Base-by-base conservation (phyloP, 1,140 invertebrate species). In the Yoshiicerus persimilis region DNA sequence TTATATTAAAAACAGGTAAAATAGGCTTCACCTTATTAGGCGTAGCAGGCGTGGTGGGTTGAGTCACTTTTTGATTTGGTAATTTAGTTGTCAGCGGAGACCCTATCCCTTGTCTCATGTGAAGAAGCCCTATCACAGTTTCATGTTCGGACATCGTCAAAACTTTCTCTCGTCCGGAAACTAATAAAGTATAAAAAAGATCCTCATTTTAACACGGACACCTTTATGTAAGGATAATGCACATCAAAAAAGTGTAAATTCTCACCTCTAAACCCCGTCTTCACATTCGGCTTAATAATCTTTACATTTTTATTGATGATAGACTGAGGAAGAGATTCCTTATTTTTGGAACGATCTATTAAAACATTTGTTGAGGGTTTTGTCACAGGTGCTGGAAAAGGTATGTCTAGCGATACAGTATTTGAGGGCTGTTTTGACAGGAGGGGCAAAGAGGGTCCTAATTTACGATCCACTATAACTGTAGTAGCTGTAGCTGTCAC, bases 71-170 rank as follows among this genome's bases (percentile, higher is more conserved):
- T 23, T 9, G n/a, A n/a, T 23, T 47, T 41, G 86, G 23, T 2
- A 36, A 10, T 80, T 80, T 87, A 4, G 64, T n/a, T n/a, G n/a
- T n/a, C 23, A 16, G 34, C 4, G 25, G 66, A 20, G 64, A 75
- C 13, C 66, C 66, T 23, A 56, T 80, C 16, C 27, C 38, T 32
- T 77, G 77, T 11, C 75, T 80, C 75, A 87, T 84, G 39, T 87
- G 87, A 27, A 87, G 77, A n/a, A 87, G 41, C 10, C 87, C 87
- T 9, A 87, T 38, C 3, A 87, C 27, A 25, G 70, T 87, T 36
- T 87, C 87, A 36, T 83, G 75, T 34, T 87, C 87, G 0, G 87
- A 87, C 41, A 87, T 20, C n/a, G 87, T 47, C 25, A 87, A 30
- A 8, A 56, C 13, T 23, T 87, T 87, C 2, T n/a, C 39, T 27